Evolutionary conservation across 2,113 vertebrate species (phyloP).

Genomic region (Gallinago paraguaiae): DNA sequence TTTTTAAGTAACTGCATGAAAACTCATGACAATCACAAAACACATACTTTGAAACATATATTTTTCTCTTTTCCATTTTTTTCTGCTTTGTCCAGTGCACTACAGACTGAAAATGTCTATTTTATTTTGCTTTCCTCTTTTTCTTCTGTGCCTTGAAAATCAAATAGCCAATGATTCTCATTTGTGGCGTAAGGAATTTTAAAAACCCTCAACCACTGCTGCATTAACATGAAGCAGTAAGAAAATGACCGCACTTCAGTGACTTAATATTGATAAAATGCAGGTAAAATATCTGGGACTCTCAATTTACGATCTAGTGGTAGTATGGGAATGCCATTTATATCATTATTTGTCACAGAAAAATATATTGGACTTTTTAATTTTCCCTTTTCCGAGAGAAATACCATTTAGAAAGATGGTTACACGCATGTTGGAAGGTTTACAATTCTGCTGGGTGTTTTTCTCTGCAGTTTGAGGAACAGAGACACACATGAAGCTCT

Average conservation of each 20-base stretch:
- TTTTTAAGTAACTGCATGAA: not conserved
- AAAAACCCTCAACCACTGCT: not conserved
- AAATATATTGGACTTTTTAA: not conserved
- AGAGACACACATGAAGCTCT: not conserved
- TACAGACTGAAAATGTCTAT: not conserved
- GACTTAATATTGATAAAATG: not conserved
- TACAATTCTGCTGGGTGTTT: not conserved
- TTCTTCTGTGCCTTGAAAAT: not conserved
- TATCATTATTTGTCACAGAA: not conserved
- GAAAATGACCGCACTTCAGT: not conserved
- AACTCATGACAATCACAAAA: not conserved
- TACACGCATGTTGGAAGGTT: fast-evolving
- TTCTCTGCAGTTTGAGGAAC: not conserved
- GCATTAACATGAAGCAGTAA: not conserved
- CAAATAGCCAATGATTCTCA: not conserved
- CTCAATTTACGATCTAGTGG: not conserved
- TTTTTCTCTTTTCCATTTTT: not conserved
- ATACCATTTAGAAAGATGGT: not conserved
- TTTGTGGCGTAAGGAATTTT: not conserved
- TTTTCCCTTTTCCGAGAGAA: not conserved
- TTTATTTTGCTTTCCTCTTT: not conserved
- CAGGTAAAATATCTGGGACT: not conserved
- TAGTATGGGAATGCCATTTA: fast-evolving
- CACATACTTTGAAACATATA: not conserved
- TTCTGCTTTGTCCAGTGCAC: fast-evolving